Conservation (phyloP, 2,113 vertebrate genomes). For the Lontra canadensis region DNA sequence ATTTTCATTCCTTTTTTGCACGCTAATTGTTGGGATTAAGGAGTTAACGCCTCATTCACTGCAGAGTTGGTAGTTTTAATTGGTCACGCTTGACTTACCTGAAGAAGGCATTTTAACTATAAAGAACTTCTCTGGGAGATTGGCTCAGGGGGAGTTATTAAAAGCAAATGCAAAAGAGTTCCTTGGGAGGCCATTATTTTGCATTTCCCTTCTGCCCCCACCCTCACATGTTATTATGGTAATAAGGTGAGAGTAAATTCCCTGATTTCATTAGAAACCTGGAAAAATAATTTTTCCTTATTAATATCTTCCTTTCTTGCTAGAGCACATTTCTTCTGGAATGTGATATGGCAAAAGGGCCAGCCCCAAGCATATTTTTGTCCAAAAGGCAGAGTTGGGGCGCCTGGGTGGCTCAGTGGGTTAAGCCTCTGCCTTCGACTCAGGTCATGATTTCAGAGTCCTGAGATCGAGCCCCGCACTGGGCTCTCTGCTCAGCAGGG, state of each 20-base stretch:
- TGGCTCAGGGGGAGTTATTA: slow-evolving; percentile 66
- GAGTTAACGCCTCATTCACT: slow-evolving; percentile 41
- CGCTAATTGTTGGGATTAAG: slow-evolving; percentile 37
- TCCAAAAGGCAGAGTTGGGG: neutral
- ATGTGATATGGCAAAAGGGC: slow-evolving; percentile 1
- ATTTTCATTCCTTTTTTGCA: slow-evolving; percentile 28
- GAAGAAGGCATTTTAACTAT: slow-evolving; percentile 63
- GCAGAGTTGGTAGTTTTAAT: slow-evolving; percentile 63
- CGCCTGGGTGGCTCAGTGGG: no score
- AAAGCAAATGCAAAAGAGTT: slow-evolving; percentile 65
- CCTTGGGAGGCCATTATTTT: slow-evolving; percentile 68
- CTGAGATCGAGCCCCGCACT: no score
- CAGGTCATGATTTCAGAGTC: no score
- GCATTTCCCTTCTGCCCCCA: neutral
- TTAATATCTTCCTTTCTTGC: slow-evolving; percentile 38
- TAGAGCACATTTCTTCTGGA: slow-evolving; percentile 39
- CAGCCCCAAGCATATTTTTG: neutral
- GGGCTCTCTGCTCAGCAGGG: no score
- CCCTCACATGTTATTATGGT: slow-evolving; percentile 42
- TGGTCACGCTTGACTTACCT: slow-evolving; percentile 53
- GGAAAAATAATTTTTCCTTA: slow-evolving; percentile 57
- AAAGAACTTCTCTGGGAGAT: slow-evolving; percentile 61
- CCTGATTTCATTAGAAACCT: slow-evolving; percentile 61
- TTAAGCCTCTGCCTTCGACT: no score
- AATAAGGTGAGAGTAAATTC: slow-evolving; percentile 63